These are phyloP conservation scores for Orthonychiurus folsomi DNA, from an alignment of 2,888 invertebrate species.

Conservation along the genomic window DNA sequence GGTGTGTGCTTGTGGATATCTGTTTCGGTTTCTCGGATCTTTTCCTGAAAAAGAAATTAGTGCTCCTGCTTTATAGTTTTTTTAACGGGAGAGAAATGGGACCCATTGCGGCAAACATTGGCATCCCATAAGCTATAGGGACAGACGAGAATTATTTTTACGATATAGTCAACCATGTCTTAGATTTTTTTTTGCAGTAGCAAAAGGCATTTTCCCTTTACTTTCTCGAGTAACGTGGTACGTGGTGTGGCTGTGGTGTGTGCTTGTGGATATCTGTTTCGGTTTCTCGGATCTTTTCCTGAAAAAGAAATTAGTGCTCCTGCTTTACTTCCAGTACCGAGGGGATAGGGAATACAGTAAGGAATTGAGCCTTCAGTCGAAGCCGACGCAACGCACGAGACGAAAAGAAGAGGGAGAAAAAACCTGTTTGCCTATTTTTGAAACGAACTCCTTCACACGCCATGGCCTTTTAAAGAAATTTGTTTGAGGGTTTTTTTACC, in stretches of 20 bases:
- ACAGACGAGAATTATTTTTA: not conserved
- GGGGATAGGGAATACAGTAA: not conserved
- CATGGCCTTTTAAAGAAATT: no score
- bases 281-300: no score
- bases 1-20: not conserved
- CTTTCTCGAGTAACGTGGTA: not conserved
- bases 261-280: not conserved
- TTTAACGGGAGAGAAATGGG: not conserved
- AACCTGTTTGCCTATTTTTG: no score
- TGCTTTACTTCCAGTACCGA: no score
- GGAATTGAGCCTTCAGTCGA: not conserved
- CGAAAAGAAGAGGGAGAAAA: no score
- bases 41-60: not conserved
- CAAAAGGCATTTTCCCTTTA: not conserved
- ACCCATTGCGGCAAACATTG: slow-evolving; percentile 1
- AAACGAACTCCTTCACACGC: no score
- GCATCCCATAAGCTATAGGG: no score
- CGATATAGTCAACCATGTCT: no score
- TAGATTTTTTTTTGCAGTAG: not conserved
- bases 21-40: slow-evolving; percentile 1
- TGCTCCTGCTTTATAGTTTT: no score
- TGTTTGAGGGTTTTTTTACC: no score
- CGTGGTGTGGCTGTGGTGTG: not conserved
- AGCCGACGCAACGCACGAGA: no score
- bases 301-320: not conserved